Percentiles rank a stretch among this genome's conserved stretches.
These are phyloP conservation scores for Zhuqinia jingwanae DNA, from an alignment of 2,888 invertebrate species.

Conservation along the genomic window DNA sequence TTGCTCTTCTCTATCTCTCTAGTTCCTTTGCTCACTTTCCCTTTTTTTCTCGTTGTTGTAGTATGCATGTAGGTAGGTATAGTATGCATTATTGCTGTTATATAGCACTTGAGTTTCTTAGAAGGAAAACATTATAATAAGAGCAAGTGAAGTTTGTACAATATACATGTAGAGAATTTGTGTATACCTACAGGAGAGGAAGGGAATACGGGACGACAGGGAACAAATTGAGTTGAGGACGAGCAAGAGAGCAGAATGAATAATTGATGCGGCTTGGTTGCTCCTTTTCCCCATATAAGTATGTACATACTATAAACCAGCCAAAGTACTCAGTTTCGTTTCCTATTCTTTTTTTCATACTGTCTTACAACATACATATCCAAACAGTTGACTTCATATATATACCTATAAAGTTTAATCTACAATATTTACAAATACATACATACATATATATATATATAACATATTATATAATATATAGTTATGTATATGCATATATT, in stretches of 20 bases:
- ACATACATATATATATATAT: constrained; percentile 1
- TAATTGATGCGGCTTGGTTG: constrained; percentile 72
- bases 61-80: background rate
- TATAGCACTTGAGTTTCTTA: background rate
- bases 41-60: background rate
- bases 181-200: constrained; percentile 28
- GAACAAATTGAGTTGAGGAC: constrained; percentile 71
- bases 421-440: constrained; percentile 1
- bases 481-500: background rate
- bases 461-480: background rate
- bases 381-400: background rate
- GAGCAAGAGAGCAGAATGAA: constrained; percentile 73
- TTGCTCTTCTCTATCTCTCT: background rate
- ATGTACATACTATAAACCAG: background rate
- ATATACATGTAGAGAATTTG: background rate
- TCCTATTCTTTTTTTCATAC: constrained; percentile 29
- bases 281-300: constrained; percentile 51
- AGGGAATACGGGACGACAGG: constrained; percentile 66
- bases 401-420: background rate
- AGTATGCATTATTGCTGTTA: too few relatives aligned
- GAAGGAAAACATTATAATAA: constrained; percentile 35
- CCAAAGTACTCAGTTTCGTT: constrained; percentile 38
- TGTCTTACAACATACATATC: background rate
- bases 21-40: constrained; percentile 23
- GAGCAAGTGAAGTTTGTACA: background rate